Evolutionary conservation across 2,113 vertebrate species (phyloP).

Genomic region (Gymnogyps californianus): DNA sequence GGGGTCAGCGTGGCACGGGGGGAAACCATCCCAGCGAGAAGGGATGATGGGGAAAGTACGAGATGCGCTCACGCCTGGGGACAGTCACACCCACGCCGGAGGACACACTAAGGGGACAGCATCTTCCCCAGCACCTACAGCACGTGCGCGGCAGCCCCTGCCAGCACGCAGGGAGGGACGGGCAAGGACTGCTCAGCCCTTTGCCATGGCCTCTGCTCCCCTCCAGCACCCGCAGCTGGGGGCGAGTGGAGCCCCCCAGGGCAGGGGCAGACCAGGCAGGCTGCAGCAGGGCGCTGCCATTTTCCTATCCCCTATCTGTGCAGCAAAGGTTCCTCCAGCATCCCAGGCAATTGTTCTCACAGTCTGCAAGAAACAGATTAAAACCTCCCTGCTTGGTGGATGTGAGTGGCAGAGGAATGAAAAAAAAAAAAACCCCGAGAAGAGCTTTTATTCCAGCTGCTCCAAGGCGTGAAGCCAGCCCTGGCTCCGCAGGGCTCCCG

Average conservation of each 20-base stretch:
- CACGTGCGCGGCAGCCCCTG: rapidly evolving
- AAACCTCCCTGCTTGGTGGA: not conserved
- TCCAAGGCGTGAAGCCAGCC: not conserved
- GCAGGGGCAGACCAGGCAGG: not conserved
- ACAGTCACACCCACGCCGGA: not conserved
- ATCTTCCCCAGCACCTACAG: not conserved
- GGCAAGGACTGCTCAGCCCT: not conserved
- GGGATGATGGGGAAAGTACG: rapidly evolving
- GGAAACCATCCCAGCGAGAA: rapidly evolving
- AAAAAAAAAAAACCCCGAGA: not conserved
- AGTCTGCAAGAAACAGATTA: not conserved
- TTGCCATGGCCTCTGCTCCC: not conserved
- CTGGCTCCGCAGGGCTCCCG: not conserved
- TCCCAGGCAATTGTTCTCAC: not conserved
- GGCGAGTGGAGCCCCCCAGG: not conserved
- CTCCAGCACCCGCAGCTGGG: not conserved
- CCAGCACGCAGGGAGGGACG: rapidly evolving
- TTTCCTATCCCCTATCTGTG: not conserved
- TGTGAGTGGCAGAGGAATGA: not conserved
- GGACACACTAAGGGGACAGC: not conserved
- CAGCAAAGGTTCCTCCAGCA: not conserved
- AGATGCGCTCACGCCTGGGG: not conserved
- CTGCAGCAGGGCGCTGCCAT: not conserved
- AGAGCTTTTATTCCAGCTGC: not conserved
- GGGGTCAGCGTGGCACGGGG: not conserved